A percentile compares a stretch with the other conserved stretches of the same genome.
Evolutionary conservation across 2,797 vertebrate species (phyloP).

Genomic region (Anguilla anguilla): DNA sequence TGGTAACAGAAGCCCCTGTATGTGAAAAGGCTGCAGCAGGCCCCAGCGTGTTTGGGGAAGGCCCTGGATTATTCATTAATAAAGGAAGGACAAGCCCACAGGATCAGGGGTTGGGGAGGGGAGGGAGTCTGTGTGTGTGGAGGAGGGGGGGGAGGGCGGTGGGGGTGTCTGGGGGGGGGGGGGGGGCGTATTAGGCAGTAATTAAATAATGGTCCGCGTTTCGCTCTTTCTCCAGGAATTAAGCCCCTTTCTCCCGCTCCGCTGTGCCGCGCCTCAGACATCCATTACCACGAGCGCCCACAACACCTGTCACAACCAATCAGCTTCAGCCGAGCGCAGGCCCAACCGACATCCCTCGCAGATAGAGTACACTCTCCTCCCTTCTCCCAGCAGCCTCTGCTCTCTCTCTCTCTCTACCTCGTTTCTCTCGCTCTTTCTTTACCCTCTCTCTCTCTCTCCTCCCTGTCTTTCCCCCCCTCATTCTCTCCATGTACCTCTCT

Average conservation of each 20-base stretch:
- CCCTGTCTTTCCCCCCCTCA: conserved; percentile 71
- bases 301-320: conserved; percentile 91
- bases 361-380: conserved; percentile 67
- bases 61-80: conserved; percentile 74
- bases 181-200: conserved; percentile 81
- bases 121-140: conserved; percentile 49
- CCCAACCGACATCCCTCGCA: conserved; percentile 73
- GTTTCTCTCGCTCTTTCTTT: conserved; percentile 64
- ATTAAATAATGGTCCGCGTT: conserved; percentile 93
- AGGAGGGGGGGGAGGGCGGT: conserved; percentile 28
- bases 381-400: conserved; percentile 44
- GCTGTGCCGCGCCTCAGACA: conserved; percentile 71
- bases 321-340: conserved; percentile 76
- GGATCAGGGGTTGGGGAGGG: conserved; percentile 50
- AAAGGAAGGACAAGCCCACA: conserved; percentile 71
- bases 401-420: conserved; percentile 29
- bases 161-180: conserved; percentile 31
- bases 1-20: conserved; percentile 39
- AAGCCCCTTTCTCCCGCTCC: conserved; percentile 81
- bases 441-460: conserved; percentile 55
- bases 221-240: conserved; percentile 80
- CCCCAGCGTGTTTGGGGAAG: conserved; percentile 69
- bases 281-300: conserved; percentile 84
- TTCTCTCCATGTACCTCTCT: conserved; percentile 17
- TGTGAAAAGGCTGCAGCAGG: conserved; percentile 62